A percentile compares a stretch with the other conserved stretches of the same genome.
These are phyloP conservation scores for Prochilodus magdalenae DNA, from an alignment of 2,113 vertebrate genomes.

Conservation along the genomic window DNA sequence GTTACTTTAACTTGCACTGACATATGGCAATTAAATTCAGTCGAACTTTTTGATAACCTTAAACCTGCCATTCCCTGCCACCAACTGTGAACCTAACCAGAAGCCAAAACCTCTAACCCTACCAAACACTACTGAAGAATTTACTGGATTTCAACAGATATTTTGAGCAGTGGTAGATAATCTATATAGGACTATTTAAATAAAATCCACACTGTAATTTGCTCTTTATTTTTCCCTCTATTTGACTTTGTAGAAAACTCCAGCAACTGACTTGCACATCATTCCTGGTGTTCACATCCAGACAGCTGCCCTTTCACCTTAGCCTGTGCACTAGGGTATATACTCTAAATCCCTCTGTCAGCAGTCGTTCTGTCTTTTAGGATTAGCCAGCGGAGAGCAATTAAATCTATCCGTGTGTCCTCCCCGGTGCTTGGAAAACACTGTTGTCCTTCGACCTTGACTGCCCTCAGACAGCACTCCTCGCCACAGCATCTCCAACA, in stretches of 20 bases:
- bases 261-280: not conserved
- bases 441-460: constrained; percentile 38
- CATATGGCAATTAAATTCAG: too few relatives aligned
- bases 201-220: not conserved
- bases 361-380: constrained; percentile 27
- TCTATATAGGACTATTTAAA: not conserved
- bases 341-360: constrained; percentile 33
- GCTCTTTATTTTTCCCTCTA: not conserved
- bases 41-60: too few relatives aligned
- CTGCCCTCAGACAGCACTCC: constrained; percentile 8
- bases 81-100: too few relatives aligned
- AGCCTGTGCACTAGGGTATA: not conserved
- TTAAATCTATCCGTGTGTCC: constrained; percentile 19
- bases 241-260: not conserved
- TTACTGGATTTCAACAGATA: too few relatives aligned
- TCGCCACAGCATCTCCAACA: constrained; percentile 12
- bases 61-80: too few relatives aligned
- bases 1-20: too few relatives aligned
- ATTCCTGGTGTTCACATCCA: not conserved
- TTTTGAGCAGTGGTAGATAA: not conserved
- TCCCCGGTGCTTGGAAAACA: not conserved
- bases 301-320: not conserved
- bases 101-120: too few relatives aligned
- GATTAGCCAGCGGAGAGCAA: constrained; percentile 27
- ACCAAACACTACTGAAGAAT: too few relatives aligned